Evolutionary conservation across 2,888 invertebrate genomes (phyloP).

Genomic region (Epistrophe eligans): DNA sequence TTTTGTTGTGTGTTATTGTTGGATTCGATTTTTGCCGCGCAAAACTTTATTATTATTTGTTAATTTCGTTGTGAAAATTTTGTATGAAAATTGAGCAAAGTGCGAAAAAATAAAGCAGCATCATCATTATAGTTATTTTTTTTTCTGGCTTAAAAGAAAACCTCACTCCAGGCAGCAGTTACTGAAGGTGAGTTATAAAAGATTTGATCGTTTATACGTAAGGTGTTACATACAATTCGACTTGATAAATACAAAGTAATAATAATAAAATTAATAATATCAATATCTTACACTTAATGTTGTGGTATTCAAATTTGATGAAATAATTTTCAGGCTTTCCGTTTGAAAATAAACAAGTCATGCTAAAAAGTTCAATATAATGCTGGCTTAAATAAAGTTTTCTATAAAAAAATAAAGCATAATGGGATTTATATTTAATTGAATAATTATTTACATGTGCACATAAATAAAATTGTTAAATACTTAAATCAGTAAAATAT

Average conservation of each 20-base stretch:
- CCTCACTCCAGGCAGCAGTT: not conserved
- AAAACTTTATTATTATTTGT: slow-evolving; percentile 17
- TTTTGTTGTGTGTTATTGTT: slow-evolving; percentile 1
- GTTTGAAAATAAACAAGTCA: not conserved
- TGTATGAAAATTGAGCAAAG: not conserved
- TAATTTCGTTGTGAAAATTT: slow-evolving; percentile 30
- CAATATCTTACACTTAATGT: not conserved
- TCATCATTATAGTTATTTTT: not conserved
- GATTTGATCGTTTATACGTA: slow-evolving; percentile 1
- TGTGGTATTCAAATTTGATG: slow-evolving; percentile 23
- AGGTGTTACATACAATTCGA: slow-evolving; percentile 26
- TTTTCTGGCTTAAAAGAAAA: not conserved
- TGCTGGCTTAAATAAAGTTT: too few relatives aligned
- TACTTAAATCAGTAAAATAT: too few relatives aligned
- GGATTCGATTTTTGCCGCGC: slow-evolving; percentile 24
- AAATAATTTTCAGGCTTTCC: slow-evolving; percentile 4
- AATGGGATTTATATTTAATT: too few relatives aligned
- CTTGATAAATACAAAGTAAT: not conserved
- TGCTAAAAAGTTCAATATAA: not conserved
- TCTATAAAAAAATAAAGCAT: too few relatives aligned
- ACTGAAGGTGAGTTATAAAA: slow-evolving; percentile 34
- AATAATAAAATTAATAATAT: slow-evolving; percentile 9
- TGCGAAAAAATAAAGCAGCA: slow-evolving; percentile 11
- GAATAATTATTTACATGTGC: too few relatives aligned
- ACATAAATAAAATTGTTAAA: too few relatives aligned